phyloP scores from a whole-genome alignment of 2,113 vertebrate species.

The Gobius niger region DNA sequence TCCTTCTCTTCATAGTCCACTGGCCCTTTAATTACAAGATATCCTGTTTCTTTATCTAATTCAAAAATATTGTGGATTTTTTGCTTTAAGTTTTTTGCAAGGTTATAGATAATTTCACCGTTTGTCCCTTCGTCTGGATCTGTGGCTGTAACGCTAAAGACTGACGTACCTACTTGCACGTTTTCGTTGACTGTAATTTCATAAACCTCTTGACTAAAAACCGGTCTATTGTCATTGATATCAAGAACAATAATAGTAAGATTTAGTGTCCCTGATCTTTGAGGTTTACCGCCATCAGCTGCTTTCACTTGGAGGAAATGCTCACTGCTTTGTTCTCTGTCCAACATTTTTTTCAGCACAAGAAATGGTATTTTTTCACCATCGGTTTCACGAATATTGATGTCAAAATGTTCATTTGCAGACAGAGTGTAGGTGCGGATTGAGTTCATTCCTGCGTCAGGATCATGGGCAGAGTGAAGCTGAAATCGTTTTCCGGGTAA shows the following conservation, averaged over 20 bases:
- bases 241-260: conserved; percentile 63
- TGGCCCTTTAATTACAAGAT: conserved; percentile 47
- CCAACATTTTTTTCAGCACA: conserved; percentile 52
- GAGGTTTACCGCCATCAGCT: conserved; percentile 63
- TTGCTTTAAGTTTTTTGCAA: conserved; percentile 41
- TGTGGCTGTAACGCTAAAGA: conserved; percentile 8
- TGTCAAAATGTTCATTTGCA: conserved; percentile 60
- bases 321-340: conserved; percentile 50
- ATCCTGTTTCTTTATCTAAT: conserved; percentile 56
- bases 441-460: conserved; percentile 60
- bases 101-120: conserved; percentile 62
- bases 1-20: conserved; percentile 60
- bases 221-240: conserved; percentile 62
- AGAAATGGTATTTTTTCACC: conserved; percentile 56
- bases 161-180: background rate
- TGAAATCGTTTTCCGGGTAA: conserved; percentile 71
- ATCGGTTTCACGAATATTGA: conserved; percentile 39
- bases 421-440: conserved; percentile 59
- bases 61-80: conserved; percentile 51
- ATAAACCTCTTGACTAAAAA: conserved; percentile 53
- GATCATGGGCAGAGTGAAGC: conserved; percentile 73
- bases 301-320: conserved; percentile 42
- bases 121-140: conserved; percentile 31
- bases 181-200: conserved; percentile 52
- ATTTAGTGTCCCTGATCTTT: conserved; percentile 41